A percentile compares a stretch with the other conserved stretches of the same genome.
Evolutionary conservation across 2,888 invertebrate genomes (phyloP).

Genomic region (Oscheius sp.): DNA sequence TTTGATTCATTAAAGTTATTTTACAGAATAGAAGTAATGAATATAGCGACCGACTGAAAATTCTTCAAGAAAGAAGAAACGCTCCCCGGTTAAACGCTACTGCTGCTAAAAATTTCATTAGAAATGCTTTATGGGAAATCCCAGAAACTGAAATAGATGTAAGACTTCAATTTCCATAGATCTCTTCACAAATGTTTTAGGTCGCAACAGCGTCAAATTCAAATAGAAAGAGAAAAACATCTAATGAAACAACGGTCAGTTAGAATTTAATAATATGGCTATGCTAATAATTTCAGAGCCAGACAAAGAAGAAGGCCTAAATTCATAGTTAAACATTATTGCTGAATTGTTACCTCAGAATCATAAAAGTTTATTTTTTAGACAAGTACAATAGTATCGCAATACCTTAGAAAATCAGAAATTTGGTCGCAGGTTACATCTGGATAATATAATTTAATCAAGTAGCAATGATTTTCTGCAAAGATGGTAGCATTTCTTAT

Average conservation of each 20-base stretch:
- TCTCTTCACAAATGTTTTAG: not conserved
- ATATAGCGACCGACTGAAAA: slow-evolving; percentile 11
- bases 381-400: slow-evolving; percentile 18
- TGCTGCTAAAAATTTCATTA: slow-evolving; percentile 26
- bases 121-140: slow-evolving; percentile 32
- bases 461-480: slow-evolving; percentile 48
- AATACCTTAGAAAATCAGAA: slow-evolving; percentile 44
- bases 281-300: not conserved
- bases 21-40: slow-evolving; percentile 27
- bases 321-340: not conserved
- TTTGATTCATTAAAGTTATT: not conserved
- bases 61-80: not conserved
- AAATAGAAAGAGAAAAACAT: not conserved
- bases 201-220: not conserved
- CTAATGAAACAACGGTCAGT: not conserved
- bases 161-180: not conserved
- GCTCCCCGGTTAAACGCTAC: slow-evolving; percentile 26
- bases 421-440: slow-evolving; percentile 54
- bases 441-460: slow-evolving; percentile 50
- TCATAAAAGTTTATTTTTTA: slow-evolving; percentile 4
- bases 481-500: slow-evolving; percentile 46
- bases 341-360: no score
- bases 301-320: not conserved
- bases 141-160: not conserved
- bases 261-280: not conserved